Conservation (phyloP, 1,140 invertebrate genomes). For the Aphis gossypii region DNA sequence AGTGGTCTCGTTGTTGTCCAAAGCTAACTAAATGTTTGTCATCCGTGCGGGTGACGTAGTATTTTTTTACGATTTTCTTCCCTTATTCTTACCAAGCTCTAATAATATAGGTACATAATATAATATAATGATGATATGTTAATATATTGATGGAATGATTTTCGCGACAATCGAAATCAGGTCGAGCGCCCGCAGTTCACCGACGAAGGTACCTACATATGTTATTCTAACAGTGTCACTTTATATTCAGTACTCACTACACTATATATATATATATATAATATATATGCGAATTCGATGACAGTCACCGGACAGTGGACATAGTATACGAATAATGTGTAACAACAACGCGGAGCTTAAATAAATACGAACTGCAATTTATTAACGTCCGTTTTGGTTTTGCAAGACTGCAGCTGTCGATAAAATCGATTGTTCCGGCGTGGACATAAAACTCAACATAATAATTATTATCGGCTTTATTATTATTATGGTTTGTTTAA, state of each 20-base stretch:
- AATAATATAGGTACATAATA: no score
- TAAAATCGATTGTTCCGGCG: background rate
- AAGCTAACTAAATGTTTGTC: background rate
- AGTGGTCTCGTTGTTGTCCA: background rate
- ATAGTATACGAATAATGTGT: background rate
- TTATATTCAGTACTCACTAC: background rate
- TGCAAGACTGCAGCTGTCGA: background rate
- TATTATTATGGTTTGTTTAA: background rate
- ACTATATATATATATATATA: no score
- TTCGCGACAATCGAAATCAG: background rate
- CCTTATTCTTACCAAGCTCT: no score
- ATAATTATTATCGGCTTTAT: background rate
- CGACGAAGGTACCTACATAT: background rate
- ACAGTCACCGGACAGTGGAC: background rate
- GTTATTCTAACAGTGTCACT: background rate
- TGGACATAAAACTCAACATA: background rate
- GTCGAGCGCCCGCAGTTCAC: background rate
- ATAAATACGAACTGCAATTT: no score
- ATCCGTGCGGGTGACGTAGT: background rate
- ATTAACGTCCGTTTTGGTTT: background rate
- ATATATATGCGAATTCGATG: background rate
- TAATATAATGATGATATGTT: no score
- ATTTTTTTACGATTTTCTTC: background rate
- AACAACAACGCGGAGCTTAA: background rate
- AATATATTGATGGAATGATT: background rate